Evolutionary conservation across 2,888 invertebrate genomes (phyloP), one percentile per base, ranked within the genome.

Genomic region (Drosophila niveifrons): DNA sequence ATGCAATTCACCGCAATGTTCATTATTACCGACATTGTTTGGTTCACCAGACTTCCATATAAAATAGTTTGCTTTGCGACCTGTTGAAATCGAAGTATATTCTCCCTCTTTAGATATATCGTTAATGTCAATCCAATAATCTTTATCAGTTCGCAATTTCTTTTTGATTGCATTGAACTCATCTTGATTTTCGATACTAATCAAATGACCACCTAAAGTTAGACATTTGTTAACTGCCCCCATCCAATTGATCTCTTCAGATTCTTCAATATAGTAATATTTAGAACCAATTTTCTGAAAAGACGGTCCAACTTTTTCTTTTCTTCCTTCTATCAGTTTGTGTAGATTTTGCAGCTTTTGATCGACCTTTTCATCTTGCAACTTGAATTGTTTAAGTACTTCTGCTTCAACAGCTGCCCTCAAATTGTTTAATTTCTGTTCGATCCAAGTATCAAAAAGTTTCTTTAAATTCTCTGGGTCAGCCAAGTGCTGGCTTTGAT

Each of bases 71-170:
- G 56, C 18, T 1, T 2, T 9, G 0, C 10, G 11, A 1, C 63
- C 56, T 0, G 56, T 63, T 0, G 11, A 9, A 6, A 15, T 8
- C 3, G 63, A 63, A 9, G 15, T 11, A 2, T 10, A 63, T 2
- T 6, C 10, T 2, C 41, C 48, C 41, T 63, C 48, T 3, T 8
- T 56, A 4, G 23, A 13, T 7, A 63, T 47, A 23, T 63, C 63
- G 11, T 41, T 63, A 2, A 63, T 9, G n/a, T 56, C 63, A 31
- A 63, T 56, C 63, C 56, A 63, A 31, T 56, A 63, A n/a, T 17
- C 10, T 1, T 1, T 1, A 2, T 1, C 1, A 3, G 18, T 0
- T 0, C 13, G 15, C 8, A 62, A 39, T 0, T 51, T 13, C 0
- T 0, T 0, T 15, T 9, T 31, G 4, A 51, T 23, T 0, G 44